Evolutionary conservation across 2,888 invertebrate genomes (phyloP).

Genomic region (Oscheius onirici): DNA sequence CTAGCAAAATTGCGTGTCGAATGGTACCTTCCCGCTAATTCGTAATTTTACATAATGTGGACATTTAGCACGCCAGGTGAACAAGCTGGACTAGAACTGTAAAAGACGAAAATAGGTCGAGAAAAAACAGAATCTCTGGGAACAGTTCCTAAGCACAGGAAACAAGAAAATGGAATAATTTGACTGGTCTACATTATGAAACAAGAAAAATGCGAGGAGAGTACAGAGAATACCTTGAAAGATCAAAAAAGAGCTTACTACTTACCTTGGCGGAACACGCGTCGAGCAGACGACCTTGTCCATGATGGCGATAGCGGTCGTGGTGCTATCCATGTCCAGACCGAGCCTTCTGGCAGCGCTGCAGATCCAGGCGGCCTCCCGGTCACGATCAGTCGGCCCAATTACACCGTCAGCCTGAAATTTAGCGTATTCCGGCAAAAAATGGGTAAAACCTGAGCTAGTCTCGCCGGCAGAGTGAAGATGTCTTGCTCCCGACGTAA

Average conservation of each 20-base stretch:
- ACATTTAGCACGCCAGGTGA: too few species aligned
- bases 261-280: conserved; percentile 44
- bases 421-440: conserved; percentile 21
- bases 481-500: conserved; percentile 30
- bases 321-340: conserved; percentile 42
- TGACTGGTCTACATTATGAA: too few species aligned
- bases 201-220: too few species aligned
- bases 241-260: background rate
- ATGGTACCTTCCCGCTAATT: too few species aligned
- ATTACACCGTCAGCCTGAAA: conserved; percentile 49
- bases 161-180: background rate
- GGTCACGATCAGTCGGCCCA: conserved; percentile 51
- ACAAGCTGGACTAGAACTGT: too few species aligned
- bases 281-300: conserved; percentile 50
- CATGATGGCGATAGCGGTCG: conserved; percentile 49
- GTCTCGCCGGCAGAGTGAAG: conserved; percentile 36
- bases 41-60: too few species aligned
- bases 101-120: too few species aligned
- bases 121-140: too few species aligned
- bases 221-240: too few species aligned
- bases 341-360: conserved; percentile 42
- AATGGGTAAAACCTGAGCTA: conserved; percentile 31
- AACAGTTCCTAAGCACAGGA: too few species aligned
- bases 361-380: conserved; percentile 49
- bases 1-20: too few species aligned